Base-by-base conservation (phyloP, 2,797 vertebrate genomes). In the Bufotes viridis region DNA sequence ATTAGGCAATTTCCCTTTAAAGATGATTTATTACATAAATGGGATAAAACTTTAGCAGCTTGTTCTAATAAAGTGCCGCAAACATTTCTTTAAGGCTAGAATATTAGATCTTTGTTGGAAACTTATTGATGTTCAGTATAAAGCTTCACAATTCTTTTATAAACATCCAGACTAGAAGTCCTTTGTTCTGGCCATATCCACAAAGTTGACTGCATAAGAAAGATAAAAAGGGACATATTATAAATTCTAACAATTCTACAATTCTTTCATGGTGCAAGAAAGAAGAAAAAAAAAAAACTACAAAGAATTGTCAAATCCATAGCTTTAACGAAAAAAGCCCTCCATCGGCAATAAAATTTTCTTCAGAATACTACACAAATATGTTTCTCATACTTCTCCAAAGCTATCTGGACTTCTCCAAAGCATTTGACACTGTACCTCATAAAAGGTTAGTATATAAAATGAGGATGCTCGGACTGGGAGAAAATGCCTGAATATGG, bases 81-180 rank as follows among this genome's bases (percentile, higher is more conserved):
- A 34, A 60, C 18, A 61, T 60, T 80, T 20, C 26, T 55, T 34
- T 22, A 57, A 15, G 70, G 49, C 34, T 34, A 57, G 12, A 58
- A 84, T 57, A 74, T 55, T 42, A 74, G 69, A 60, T 72, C 15
- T 18, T 83, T 72, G 34, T 20, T 82, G 67, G n/a, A 22, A 72
- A 69, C 9, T 26, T 72, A 34, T 84, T 57, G 65, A 83, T 57
- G 81, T 70, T 72, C 17, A 72, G 65, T 83, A 72, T 29, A 83
- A 58, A 83, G 81, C 51, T 24, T 58, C 20, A 70, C 2, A 34
- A 72, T 22, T 55, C 82, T 82, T 82, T 82, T 53, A 82, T 69
- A 69, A 82, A 67, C 63, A 26, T 82, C 82, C 67, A 84, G 53
- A 74, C 13, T 22, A 29, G 65, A 58, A 60, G 2, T 74, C 26